Conservation (phyloP, 2,113 vertebrate species). For the Scalopus aquaticus region DNA sequence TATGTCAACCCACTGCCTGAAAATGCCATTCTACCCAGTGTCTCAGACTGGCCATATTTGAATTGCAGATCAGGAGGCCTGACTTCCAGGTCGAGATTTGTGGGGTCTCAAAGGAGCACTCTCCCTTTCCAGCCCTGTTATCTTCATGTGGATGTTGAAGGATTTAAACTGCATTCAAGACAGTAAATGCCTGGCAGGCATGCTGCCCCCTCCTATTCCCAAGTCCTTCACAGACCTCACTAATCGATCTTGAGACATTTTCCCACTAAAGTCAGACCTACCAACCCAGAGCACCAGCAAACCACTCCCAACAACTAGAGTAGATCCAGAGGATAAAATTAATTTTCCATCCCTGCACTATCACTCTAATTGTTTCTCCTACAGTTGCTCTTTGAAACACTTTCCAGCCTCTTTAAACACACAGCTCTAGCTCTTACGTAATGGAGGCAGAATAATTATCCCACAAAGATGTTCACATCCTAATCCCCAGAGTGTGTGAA, state of each 20-base stretch:
- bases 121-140: neutral
- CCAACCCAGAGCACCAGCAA: neutral
- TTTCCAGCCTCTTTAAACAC: neutral
- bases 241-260: neutral
- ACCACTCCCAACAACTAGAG: neutral
- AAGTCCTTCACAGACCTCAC: neutral
- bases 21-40: neutral
- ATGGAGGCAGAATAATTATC: neutral
- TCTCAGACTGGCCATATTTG: neutral
- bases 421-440: neutral
- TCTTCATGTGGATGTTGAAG: neutral
- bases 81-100: neutral
- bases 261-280: neutral
- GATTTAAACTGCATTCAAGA: neutral
- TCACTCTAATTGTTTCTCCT: neutral
- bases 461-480: neutral
- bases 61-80: neutral
- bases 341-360: neutral
- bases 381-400: neutral
- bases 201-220: neutral
- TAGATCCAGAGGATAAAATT: neutral
- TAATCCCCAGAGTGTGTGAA: neutral
- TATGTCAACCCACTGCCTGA: neutral
- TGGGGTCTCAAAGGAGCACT: neutral
- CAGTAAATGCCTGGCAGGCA: neutral